Evolutionary conservation across 2,797 vertebrate genomes (phyloP).

Genomic region (Clamator glandarius): DNA sequence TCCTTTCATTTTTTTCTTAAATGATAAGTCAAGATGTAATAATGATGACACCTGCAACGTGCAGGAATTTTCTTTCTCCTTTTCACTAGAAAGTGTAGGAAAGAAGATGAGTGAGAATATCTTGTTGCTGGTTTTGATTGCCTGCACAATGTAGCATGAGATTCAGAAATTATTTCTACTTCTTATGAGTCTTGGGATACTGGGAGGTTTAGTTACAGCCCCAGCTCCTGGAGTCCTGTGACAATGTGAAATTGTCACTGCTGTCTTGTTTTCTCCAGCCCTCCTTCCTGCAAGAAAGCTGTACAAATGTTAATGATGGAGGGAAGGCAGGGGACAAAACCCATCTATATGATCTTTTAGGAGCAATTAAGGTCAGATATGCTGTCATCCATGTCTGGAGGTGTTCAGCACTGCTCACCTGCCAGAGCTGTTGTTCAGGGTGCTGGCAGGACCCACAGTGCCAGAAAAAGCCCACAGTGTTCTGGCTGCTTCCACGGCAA

Average conservation of each 20-base stretch:
- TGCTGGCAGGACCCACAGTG: neutral
- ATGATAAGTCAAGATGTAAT: neutral
- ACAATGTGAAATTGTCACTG: neutral
- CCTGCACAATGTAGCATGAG: neutral
- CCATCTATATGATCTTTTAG: neutral
- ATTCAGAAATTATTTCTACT: neutral
- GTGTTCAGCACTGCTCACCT: neutral
- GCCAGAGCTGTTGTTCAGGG: neutral
- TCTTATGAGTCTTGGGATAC: neutral
- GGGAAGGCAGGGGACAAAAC: neutral
- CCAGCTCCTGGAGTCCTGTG: neutral
- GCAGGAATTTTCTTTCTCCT: neutral
- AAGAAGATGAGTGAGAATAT: neutral
- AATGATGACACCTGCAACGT: neutral
- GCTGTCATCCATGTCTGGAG: neutral
- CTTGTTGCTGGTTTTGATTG: neutral
- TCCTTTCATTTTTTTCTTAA: neutral
- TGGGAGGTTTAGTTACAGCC: neutral
- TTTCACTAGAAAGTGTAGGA: neutral
- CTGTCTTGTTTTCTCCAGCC: neutral
- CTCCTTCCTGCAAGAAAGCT: neutral
- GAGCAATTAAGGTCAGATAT: neutral
- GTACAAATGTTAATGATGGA: neutral
- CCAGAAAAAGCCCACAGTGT: rapidly evolving
- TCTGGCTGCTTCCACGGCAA: neutral